A percentile compares a stretch with the other conserved stretches of the same genome.
Conservation (phyloP, 2,113 vertebrate species). For the Eulemur rufifrons region DNA sequence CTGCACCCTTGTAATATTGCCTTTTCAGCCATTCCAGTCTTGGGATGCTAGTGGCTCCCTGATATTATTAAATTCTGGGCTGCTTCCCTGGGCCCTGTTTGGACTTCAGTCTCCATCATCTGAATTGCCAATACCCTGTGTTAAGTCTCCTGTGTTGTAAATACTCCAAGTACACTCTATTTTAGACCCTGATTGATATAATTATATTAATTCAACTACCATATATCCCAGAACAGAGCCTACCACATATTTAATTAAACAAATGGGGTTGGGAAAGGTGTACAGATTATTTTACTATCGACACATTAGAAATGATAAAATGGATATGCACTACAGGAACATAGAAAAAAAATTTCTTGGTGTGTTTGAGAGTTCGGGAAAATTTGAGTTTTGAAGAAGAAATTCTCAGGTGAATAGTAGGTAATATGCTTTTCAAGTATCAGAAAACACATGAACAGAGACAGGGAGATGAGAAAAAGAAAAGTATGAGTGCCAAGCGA, state of each 20-base stretch:
- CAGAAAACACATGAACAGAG: not conserved
- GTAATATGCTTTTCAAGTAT: not conserved
- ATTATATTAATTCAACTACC: not conserved
- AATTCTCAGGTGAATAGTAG: not conserved
- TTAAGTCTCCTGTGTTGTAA: not conserved
- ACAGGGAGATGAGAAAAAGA: not conserved
- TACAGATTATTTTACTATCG: not conserved
- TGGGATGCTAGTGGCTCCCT: no score
- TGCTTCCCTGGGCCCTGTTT: not conserved
- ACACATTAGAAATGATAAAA: not conserved
- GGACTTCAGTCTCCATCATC: not conserved
- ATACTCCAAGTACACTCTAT: not conserved
- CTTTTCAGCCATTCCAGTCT: not conserved
- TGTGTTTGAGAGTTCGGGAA: not conserved
- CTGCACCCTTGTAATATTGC: not conserved
- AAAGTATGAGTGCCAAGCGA: fast-evolving
- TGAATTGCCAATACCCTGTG: not conserved
- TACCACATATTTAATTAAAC: not conserved
- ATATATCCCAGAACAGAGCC: not conserved
- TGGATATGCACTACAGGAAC: not conserved
- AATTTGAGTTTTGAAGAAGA: not conserved
- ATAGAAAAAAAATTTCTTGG: not conserved
- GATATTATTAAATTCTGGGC: not conserved
- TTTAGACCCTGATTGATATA: not conserved
- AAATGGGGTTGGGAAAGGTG: not conserved